Base-by-base conservation (phyloP, 2,888 invertebrate genomes). In the Lithophane ornitopus region DNA sequence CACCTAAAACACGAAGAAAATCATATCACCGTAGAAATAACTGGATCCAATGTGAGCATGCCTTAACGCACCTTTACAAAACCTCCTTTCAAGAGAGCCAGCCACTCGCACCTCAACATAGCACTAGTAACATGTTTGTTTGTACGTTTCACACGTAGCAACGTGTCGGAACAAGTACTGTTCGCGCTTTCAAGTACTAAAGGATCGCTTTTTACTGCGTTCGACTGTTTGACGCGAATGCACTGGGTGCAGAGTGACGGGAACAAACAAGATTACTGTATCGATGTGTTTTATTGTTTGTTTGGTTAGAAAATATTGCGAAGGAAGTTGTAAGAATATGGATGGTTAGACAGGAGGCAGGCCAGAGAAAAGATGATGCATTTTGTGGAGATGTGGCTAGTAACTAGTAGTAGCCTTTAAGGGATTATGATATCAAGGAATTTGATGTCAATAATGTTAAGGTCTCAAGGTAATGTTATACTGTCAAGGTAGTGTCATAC, bases 131-230 rank as follows among this genome's bases (percentile, higher is more conserved):
- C 89, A 85, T 92, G 92, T 94, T 93, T 94, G 93, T 94, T 94
- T 94, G 91, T 94, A 93, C 92, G 92, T 93, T 94, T 94, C 93
- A 93, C 94, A 93, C 93, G 92, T 91, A 88, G 89, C 89, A 89
- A 90, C 90, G 92, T 92, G 91, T 91, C 89, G 90, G 87, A 86
- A 87, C 88, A 85, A 91, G 91, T 88, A 90, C 90, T 91, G 89
- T 92, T 92, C 89, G 89, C 88, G 90, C 91, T 92, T 91, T 92
- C 89, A 89, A 94, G 91, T 90, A 89, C 89, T 89, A 93, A 92
- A 91, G 92, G 90, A 93, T 92, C 91, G 91, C 92, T 93, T 93
- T 93, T 92, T 92, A 91, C 88, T 88, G 88, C 88, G 88, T 90
- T 89, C 87, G 85, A 85, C 80, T 86, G 85, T 86, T 89, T 82